Conservation (phyloP, 1,140 invertebrate species). For the Belonocnema kinseyi region DNA sequence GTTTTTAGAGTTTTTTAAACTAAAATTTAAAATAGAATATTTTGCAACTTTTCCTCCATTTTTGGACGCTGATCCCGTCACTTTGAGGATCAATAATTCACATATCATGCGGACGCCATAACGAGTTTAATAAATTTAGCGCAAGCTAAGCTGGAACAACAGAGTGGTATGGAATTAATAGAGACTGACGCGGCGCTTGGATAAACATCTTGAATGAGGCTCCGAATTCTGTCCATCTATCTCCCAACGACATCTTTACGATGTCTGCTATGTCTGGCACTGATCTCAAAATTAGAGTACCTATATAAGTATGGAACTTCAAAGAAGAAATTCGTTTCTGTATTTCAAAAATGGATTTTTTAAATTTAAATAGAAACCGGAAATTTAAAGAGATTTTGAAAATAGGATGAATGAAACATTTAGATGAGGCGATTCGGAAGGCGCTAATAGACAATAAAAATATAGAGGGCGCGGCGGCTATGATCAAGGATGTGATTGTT, state of each 20-base stretch:
- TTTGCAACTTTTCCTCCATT: neutral
- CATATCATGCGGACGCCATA: slow-evolving; percentile 50
- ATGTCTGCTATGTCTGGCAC: slow-evolving; percentile 15
- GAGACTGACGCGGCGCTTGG: slow-evolving; percentile 58
- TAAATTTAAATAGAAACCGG: no score
- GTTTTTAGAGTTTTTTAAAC: no score
- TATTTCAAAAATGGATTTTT: no score
- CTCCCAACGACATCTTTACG: slow-evolving; percentile 35
- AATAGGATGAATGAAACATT: no score
- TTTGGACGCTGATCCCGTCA: neutral
- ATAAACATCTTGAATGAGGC: slow-evolving; percentile 63
- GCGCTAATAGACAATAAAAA: no score
- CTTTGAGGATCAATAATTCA: slow-evolving; percentile 50
- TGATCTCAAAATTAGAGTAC: slow-evolving; percentile 9
- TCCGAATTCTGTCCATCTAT: slow-evolving; percentile 53
- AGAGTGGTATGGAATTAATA: slow-evolving; percentile 62
- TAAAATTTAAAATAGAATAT: neutral
- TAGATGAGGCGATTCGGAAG: no score
- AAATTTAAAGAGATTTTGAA: no score
- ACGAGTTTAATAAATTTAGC: slow-evolving; percentile 62
- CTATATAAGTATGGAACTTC: neutral
- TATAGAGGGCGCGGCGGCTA: no score
- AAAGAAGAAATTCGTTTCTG: no score
- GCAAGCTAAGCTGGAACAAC: slow-evolving; percentile 60
- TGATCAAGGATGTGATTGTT: no score